Evolutionary conservation across 2,113 vertebrate species (phyloP), one percentile per base, ranked within the genome.

Genomic region (Pionites leucogaster): DNA sequence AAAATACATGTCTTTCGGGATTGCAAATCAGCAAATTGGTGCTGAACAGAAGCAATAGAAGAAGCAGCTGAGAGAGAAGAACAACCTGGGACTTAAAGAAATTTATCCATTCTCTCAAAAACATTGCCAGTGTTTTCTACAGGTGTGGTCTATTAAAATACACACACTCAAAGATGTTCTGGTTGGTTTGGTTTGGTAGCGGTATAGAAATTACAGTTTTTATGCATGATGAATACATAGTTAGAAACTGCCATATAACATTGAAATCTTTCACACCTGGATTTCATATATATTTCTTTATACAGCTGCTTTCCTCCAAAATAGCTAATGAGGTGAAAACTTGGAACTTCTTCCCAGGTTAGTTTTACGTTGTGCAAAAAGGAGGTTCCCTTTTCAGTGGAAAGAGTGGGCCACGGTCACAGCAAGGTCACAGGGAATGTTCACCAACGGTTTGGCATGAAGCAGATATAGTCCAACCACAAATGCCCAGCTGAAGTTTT

Each of bases 291-390:
- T 35, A 46, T 88, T 89, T 96, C 91, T 95, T 95, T 94, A 79
- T 68, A 80, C 88, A 95, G 90, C 93, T 96, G 69, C 74, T 92
- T 87, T 82, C 78, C 62, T 65, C 47, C 91, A 90, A 91, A 92
- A 93, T 74, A 57, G 68, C 65, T 90, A 80, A 94, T 78, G 83
- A 93, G 79, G 79, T 87, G 74, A 90, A 93, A 91, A 79, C 82
- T 71, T 87, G 87, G 88, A 95, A 78, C 33, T 31, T 64, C 14
- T 39, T 82, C 79, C 75, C 14, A 22, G 18, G 81, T 87, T 64
- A 78, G 60, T 67, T 92, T 71, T 84, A 63, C 28, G 39, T 31
- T 47, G 39, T 78, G 39, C 69, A 35, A 83, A 35, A 80, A 74
- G 31, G 85, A 93, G 47, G 37, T 88, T 83, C 79, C 53, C 69